These are phyloP conservation scores for Margarornis squamiger DNA, from an alignment of 2,797 vertebrate genomes.

Conservation along the genomic window DNA sequence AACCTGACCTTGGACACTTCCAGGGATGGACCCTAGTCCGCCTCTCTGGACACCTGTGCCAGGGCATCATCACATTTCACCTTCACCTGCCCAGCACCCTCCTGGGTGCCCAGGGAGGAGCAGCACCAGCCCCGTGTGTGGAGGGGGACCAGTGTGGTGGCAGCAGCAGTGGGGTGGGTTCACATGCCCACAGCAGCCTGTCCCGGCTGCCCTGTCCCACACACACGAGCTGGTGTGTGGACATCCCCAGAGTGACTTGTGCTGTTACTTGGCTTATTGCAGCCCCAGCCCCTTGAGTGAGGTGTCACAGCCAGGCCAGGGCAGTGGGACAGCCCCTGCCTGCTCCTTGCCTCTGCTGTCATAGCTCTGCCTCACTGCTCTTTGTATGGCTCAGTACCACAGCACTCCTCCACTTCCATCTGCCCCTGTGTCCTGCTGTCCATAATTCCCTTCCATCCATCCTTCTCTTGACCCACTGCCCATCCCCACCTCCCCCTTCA, in stretches of 20 bases:
- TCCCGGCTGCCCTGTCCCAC: neutral
- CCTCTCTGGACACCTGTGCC: neutral
- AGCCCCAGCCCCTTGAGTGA: neutral
- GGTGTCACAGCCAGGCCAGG: neutral
- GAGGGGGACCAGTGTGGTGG: fast-evolving
- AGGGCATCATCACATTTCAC: fast-evolving
- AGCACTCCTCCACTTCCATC: no score
- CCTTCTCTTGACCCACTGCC: neutral
- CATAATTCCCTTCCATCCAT: neutral
- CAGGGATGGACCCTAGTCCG: neutral
- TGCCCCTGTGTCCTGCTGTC: neutral
- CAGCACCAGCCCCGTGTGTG: fast-evolving
- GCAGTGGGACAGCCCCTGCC: neutral
- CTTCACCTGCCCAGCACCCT: neutral
- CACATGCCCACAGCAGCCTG: fast-evolving
- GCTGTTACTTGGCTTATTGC: neutral
- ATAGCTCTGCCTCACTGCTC: neutral
- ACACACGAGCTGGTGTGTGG: neutral
- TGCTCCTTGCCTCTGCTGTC: neutral
- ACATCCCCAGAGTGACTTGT: neutral
- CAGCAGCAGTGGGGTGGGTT: neutral
- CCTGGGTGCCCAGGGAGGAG: neutral
- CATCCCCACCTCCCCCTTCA: neutral
- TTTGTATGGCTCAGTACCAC: fast-evolving
- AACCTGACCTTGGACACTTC: fast-evolving